Base-by-base conservation (phyloP, 2,888 invertebrate species). In the Apoda limacodes region DNA sequence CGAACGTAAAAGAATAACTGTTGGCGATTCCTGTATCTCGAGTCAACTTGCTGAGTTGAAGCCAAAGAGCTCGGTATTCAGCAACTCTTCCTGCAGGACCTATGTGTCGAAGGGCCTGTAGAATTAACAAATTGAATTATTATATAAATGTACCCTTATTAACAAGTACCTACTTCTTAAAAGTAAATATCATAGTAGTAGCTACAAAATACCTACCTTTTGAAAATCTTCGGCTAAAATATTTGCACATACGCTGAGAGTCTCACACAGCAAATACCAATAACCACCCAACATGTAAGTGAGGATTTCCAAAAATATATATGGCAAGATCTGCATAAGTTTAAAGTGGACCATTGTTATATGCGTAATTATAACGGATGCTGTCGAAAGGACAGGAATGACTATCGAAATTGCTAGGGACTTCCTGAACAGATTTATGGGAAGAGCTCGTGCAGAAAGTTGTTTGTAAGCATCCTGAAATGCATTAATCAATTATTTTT, bases 61-160 rank as follows among this genome's bases (percentile, higher is more conserved):
- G 78, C 89, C 89, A 89, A 1, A 89, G 63, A 0, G 87, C 84
- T 2, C 89, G 81, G 50, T 88, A 89, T 45, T 88, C 85, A 0
- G 88, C 86, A 0, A 89, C 86, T 65, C 84, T 84, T 2, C 83
- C 81, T 0, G 88, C 87, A 0, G 88, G 88, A 0, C 88, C 88
- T 25, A 88, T 82, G 47, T 88, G 82, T 17, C 85, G 85, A 5
- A 89, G 67, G 6, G 88, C 86, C 80, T 86, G 45, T 21, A 56
- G 57, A 3, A 19, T 34, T 35, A 30, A 25, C n/a, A 28, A n/a
- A n/a, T n/a, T n/a, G n/a, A n/a, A n/a, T n/a, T n/a, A n/a, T n/a
- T n/a, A 19, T 25, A 5, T 31, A 15, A 11, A 6, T 5, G n/a
- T 20, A 17, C 17, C 17, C 5, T 17, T 5, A 17, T 17, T 17